Percentiles rank a stretch among this genome's conserved stretches.
Evolutionary conservation across 2,797 vertebrate genomes (phyloP).

Genomic region (Trichosurus vulpecula): DNA sequence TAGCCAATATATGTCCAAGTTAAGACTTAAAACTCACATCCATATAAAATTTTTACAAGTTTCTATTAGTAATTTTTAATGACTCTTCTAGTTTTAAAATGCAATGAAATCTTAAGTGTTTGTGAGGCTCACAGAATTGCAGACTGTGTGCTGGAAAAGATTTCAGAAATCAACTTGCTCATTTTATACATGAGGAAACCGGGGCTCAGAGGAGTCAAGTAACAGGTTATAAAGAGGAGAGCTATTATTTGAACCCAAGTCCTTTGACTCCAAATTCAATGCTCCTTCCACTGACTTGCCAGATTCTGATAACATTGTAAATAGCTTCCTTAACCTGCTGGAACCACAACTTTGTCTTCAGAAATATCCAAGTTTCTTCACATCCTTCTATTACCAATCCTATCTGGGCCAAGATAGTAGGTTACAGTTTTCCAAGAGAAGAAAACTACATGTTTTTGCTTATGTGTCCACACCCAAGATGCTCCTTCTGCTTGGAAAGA

Average conservation of each 20-base stretch:
- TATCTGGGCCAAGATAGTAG: neutral
- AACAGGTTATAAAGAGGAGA: neutral
- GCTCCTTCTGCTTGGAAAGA: neutral
- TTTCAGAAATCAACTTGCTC: neutral
- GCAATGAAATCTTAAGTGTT: neutral
- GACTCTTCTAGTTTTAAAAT: neutral
- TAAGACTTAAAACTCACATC: neutral
- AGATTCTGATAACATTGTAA: neutral
- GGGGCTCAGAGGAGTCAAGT: neutral
- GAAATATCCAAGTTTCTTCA: neutral
- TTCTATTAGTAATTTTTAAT: neutral
- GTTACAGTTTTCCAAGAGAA: neutral
- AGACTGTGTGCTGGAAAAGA: neutral
- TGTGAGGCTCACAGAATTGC: neutral
- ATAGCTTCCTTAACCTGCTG: neutral
- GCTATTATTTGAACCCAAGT: neutral
- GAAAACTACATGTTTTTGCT: neutral
- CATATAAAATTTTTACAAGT: neutral
- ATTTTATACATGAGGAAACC: neutral
- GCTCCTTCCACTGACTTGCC: neutral
- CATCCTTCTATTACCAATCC: accelerated
- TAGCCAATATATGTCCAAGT: neutral
- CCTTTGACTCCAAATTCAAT: neutral
- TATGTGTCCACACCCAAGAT: neutral
- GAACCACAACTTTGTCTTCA: neutral